A percentile compares a stretch with the other conserved stretches of the same genome.
phyloP scores from a whole-genome alignment of 2,888 invertebrate species.

The Rhimphoctona megacephalus region DNA sequence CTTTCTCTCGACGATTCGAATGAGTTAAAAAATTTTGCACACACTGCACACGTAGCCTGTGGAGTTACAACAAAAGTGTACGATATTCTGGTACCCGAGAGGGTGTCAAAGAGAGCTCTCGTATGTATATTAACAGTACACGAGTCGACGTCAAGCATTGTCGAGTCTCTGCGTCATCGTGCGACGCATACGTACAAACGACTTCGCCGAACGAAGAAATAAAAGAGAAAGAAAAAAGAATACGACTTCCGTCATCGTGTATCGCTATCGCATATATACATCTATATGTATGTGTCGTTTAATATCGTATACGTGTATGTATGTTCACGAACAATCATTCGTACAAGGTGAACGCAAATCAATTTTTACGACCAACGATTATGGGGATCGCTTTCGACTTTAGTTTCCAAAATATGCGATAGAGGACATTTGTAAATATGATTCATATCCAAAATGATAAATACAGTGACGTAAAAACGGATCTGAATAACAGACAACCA shows the following conservation, averaged over 20 bases:
- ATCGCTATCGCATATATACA: constrained; percentile 13
- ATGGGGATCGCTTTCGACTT: constrained; percentile 11
- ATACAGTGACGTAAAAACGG: not conserved
- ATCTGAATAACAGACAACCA: not conserved
- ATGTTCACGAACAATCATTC: constrained; percentile 34
- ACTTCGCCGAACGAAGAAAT: constrained; percentile 62
- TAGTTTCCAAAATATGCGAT: constrained; percentile 12
- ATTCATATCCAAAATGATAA: constrained; percentile 12
- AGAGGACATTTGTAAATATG: constrained; percentile 7
- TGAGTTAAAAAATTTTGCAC: constrained; percentile 47
- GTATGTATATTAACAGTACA: constrained; percentile 43
- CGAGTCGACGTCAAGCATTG: constrained; percentile 62
- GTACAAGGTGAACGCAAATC: constrained; percentile 52
- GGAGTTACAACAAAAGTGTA: constrained; percentile 50
- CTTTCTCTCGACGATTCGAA: not conserved
- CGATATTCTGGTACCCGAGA: constrained; percentile 37
- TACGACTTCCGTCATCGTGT: constrained; percentile 62
- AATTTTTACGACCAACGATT: constrained; percentile 39
- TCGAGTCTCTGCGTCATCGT: constrained; percentile 69
- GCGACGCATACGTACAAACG: constrained; percentile 50
- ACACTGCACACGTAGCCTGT: constrained; percentile 44
- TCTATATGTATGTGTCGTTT: not conserved
- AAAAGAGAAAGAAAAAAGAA: constrained; percentile 40
- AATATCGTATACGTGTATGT: not conserved
- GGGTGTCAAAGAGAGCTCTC: constrained; percentile 26